Conservation (phyloP, 35 echinoderm and acorn worm genomes). For the Eucidaris tribuloides region DNA sequence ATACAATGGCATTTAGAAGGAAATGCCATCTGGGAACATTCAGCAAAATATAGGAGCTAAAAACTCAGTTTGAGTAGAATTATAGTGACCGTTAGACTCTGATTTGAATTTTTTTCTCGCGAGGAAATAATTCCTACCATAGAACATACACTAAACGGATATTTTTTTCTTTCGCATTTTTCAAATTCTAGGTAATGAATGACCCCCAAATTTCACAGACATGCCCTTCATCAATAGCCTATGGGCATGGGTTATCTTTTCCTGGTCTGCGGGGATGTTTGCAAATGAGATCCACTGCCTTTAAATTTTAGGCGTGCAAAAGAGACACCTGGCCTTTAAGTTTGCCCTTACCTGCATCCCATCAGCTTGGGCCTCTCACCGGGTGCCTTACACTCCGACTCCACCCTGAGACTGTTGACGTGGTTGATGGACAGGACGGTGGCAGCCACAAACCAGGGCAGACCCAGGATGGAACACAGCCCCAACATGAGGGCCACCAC, state of each 20-base stretch:
- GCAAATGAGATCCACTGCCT: background rate
- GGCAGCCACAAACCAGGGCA: conserved; percentile 93
- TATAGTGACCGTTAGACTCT: no score
- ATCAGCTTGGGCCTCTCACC: conserved; percentile 78
- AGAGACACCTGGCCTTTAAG: background rate
- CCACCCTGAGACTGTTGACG: conserved; percentile 80
- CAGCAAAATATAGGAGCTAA: no score
- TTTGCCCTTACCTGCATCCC: conserved; percentile 57
- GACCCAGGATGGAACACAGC: conserved; percentile 70
- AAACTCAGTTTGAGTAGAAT: no score
- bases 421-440: conserved; percentile 92
- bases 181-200: no score
- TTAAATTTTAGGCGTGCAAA: background rate
- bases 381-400: conserved; percentile 74
- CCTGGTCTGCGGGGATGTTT: background rate
- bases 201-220: background rate
- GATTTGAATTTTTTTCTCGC: no score
- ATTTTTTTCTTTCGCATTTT: no score
- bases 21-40: no score
- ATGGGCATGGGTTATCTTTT: background rate
- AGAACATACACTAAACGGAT: no score
- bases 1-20: no score
- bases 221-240: background rate
- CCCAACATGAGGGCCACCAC: conserved; percentile 73
- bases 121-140: no score